A percentile compares a stretch with the other conserved stretches of the same genome.
phyloP scores from a whole-genome alignment of 2,888 invertebrate species.

The Aethes cnicana region DNA sequence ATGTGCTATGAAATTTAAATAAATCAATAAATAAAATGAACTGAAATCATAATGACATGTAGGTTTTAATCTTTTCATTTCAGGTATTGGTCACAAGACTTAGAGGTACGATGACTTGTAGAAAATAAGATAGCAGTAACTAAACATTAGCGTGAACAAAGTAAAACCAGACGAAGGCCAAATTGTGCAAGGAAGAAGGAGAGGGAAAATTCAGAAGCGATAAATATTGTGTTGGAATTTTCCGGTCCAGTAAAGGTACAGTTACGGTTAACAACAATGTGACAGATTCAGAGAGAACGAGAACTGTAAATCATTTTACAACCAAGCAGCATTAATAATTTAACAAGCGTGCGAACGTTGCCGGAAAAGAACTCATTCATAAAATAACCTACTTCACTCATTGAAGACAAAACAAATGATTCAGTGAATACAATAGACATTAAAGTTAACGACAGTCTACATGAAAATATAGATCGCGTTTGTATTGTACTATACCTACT shows the following conservation, averaged over 20 bases:
- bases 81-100: no score
- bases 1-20: no score
- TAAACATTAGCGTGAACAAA: no score
- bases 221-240: slow-evolving; percentile 12
- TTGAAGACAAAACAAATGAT: slow-evolving; percentile 11
- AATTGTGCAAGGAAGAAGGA: not conserved
- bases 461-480: not conserved
- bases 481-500: no score
- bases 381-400: slow-evolving; percentile 17
- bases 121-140: no score
- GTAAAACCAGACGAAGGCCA: slow-evolving; percentile 15
- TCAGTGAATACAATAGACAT: slow-evolving; percentile 18
- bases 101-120: no score
- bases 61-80: no score
- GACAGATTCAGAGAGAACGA: slow-evolving; percentile 22
- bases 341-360: slow-evolving; percentile 24
- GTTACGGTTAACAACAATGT: slow-evolving; percentile 21
- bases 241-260: slow-evolving; percentile 19
- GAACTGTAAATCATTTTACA: slow-evolving; percentile 26
- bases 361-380: slow-evolving; percentile 20
- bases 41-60: no score
- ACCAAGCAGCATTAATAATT: slow-evolving; percentile 23
- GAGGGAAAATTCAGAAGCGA: slow-evolving; percentile 6
- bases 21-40: no score
- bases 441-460: slow-evolving; percentile 13